Conservation (phyloP, 2,888 invertebrate species). For the Heliconius aoede region DNA sequence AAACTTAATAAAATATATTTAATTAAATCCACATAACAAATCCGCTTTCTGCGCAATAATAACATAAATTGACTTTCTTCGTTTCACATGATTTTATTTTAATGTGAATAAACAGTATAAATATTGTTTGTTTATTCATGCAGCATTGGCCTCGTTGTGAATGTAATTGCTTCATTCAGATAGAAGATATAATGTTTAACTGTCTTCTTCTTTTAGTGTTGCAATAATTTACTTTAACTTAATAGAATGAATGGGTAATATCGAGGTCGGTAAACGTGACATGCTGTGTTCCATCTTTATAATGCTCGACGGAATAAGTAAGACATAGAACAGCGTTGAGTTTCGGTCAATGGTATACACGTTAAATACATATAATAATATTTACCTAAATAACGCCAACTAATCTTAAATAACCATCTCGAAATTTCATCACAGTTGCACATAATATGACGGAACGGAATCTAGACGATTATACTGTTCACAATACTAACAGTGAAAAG, state of each 20-base stretch:
- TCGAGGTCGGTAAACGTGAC: not conserved
- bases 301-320: not conserved
- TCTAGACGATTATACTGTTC: not conserved
- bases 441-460: conserved; percentile 8
- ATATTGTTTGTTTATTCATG: conserved; percentile 11
- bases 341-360: not conserved
- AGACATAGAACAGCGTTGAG: not conserved
- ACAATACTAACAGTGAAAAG: not conserved
- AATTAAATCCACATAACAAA: not conserved
- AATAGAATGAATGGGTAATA: not conserved
- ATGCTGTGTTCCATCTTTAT: no score
- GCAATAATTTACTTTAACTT: not conserved
- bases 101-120: not conserved
- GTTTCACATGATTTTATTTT: conserved; percentile 14
- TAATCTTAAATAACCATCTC: not conserved
- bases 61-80: conserved; percentile 21
- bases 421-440: not conserved
- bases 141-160: conserved; percentile 12
- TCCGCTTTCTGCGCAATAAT: conserved; percentile 20
- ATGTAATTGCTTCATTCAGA: conserved; percentile 8
- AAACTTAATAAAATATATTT: not conserved
- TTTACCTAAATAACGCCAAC: not conserved
- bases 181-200: not conserved
- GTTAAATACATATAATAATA: not conserved
- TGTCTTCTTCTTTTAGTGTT: not conserved